phyloP scores from a whole-genome alignment of 2,797 vertebrate species.

The Onychomys torridus region DNA sequence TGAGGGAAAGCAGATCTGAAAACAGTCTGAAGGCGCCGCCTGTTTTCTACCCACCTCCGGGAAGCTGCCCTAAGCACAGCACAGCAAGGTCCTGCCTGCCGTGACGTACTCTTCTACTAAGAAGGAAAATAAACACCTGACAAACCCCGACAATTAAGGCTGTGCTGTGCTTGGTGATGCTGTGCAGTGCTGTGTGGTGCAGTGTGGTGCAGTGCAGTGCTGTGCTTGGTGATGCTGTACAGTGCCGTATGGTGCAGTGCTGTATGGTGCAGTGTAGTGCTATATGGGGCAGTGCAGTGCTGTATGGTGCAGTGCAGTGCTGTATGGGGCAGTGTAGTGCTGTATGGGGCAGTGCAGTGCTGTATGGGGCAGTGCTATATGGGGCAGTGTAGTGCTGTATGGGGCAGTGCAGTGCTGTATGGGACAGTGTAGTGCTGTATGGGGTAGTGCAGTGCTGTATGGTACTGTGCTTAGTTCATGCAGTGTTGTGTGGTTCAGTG shows the following conservation, averaged over 20 bases:
- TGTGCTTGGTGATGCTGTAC: accelerated
- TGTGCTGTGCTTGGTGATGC: not conserved
- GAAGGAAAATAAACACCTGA: slow-evolving; percentile 16
- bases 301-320: not conserved
- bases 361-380: no score
- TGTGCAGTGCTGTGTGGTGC: not conserved
- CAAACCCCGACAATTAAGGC: not conserved
- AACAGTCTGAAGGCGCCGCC: not conserved
- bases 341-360: not conserved
- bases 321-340: not conserved
- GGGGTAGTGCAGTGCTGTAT: accelerated
- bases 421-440: no score
- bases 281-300: not conserved
- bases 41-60: not conserved
- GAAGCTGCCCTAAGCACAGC: not conserved
- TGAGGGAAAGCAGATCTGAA: not conserved
- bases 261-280: not conserved
- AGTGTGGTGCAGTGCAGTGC: not conserved
- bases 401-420: no score
- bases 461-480: not conserved
- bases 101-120: not conserved
- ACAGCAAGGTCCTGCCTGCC: not conserved
- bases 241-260: not conserved
- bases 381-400: not conserved
- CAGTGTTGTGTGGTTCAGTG: not conserved